Evolutionary conservation across 2,888 invertebrate genomes (phyloP), one percentile per base, ranked within the genome.

Genomic region (Drosophila colorata): DNA sequence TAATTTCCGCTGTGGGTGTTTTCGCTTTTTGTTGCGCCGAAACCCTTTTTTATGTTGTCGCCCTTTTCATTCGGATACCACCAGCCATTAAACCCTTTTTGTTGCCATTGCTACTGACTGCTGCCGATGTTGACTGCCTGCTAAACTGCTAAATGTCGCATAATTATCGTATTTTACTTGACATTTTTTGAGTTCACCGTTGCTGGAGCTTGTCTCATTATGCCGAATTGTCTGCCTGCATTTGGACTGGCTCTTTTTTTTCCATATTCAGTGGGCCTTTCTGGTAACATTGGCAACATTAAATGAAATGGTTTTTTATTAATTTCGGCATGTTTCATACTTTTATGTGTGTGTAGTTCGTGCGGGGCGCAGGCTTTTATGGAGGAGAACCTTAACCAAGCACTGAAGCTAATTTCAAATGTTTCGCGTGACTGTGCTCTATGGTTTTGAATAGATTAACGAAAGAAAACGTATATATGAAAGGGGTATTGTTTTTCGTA

Each of bases 111-210:
- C 13, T 38, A 25, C 8, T 35, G 46, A 20, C 48, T 49, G 46
- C 43, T 59, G 33, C 66, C 52, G 69, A 53, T 77, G 72, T 71
- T 75, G 80, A 80, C 63, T 80, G 73, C 80, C 77, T 86, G 84
- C 84, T 88, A 87, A 88, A 80, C 84, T 85, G 88, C 80, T 79
- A 87, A 86, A 86, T 89, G 89, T 86, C 75, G 89, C 85, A 86
- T 86, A 86, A 86, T 86, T 86, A 86, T 86, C 85, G 89, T 82
- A 89, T 89, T 89, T 89, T 72, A 77, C 72, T 75, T 70, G 71
- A 59, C 61, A 66, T 53, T 43, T 58, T 58, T 67, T 52, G 48
- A 60, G 67, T 40, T 65, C 51, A 48, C 6, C 35, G 49, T 56
- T 48, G 52, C 49, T 37, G 51, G 7, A 60, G 64, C 61, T 51